Conservation (phyloP, 2,888 invertebrate species). For the Rosalia funebris region DNA sequence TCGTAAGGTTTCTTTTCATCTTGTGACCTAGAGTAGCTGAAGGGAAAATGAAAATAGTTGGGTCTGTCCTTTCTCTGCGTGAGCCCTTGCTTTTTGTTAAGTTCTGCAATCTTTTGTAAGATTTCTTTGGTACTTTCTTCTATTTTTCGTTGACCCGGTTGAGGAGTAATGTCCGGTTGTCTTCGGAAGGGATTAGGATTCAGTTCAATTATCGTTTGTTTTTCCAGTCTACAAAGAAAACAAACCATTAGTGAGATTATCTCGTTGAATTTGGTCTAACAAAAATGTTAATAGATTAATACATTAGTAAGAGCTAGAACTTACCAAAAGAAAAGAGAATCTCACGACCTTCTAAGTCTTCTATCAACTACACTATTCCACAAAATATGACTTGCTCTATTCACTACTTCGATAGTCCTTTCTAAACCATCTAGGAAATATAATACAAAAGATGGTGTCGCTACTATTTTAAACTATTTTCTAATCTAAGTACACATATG, state of each 20-base stretch:
- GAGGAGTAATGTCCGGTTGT: slow-evolving; percentile 1
- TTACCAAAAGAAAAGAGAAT: slow-evolving; percentile 47
- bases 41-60: slow-evolving; percentile 49
- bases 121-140: slow-evolving; percentile 63
- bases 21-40: slow-evolving; percentile 49
- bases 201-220: slow-evolving; percentile 31
- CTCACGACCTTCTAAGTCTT: slow-evolving; percentile 37
- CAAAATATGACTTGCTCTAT: slow-evolving; percentile 35
- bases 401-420: slow-evolving; percentile 34
- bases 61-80: slow-evolving; percentile 47
- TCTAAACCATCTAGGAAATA: slow-evolving; percentile 30
- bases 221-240: slow-evolving; percentile 40
- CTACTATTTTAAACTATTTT: slow-evolving; percentile 19
- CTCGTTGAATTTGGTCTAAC: neutral
- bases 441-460: slow-evolving; percentile 37
- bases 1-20: slow-evolving; percentile 24
- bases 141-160: slow-evolving; percentile 29
- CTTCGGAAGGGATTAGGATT: slow-evolving; percentile 5
- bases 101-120: slow-evolving; percentile 67
- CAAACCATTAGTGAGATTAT: slow-evolving; percentile 14
- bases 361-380: slow-evolving; percentile 50
- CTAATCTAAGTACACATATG: slow-evolving; percentile 31
- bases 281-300: slow-evolving; percentile 37
- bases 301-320: slow-evolving; percentile 44
- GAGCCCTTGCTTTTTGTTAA: slow-evolving; percentile 66